Percentiles rank a stretch among this genome's conserved stretches.
Evolutionary conservation across 2,113 vertebrate genomes (phyloP).

Genomic region (Brienomyrus longianalis): DNA sequence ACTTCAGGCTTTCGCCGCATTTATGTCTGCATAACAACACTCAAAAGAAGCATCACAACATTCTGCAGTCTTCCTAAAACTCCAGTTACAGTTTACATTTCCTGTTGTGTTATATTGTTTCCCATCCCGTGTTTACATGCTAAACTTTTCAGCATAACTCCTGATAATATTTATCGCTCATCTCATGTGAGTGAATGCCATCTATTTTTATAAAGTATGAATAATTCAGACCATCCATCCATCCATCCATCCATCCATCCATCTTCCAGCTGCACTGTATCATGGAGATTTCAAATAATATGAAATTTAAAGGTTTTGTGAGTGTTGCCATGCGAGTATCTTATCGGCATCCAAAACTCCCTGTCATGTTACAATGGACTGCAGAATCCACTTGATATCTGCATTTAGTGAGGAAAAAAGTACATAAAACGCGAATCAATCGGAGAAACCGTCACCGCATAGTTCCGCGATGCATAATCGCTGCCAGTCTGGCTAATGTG

Average conservation of each 20-base stretch:
- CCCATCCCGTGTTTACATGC: not conserved
- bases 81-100: not conserved
- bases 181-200: not conserved
- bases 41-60: not conserved
- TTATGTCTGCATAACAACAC: not conserved
- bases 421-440: not conserved
- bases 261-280: not conserved
- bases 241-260: not conserved
- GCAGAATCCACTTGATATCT: not conserved
- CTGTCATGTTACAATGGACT: not conserved
- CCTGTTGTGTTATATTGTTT: not conserved
- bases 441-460: not conserved
- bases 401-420: not conserved
- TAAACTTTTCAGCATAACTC: not conserved
- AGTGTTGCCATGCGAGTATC: not conserved
- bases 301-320: not conserved
- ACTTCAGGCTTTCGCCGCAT: not conserved
- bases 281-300: not conserved
- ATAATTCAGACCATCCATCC: not conserved
- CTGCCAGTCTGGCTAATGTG: not conserved
- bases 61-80: not conserved
- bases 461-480: not conserved
- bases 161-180: not conserved
- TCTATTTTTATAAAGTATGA: not conserved
- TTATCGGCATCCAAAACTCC: not conserved